phyloP scores from a whole-genome alignment of 2,797 vertebrate species.

The Cyclura pinguis region DNA sequence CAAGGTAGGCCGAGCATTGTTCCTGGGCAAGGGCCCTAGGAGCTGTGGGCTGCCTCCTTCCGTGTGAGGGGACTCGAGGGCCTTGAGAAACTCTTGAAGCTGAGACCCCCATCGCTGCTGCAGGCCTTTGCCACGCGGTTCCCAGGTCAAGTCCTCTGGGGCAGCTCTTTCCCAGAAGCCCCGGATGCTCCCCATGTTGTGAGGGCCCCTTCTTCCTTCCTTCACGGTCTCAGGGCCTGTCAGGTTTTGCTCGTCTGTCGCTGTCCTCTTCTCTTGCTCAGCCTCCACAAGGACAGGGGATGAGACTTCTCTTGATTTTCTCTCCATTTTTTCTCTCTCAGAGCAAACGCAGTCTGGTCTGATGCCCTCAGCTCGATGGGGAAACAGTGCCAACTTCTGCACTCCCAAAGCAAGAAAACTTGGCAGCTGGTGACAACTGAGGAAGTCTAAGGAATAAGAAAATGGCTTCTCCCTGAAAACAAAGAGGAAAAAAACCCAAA shows the following conservation, averaged over 20 bases:
- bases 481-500: neutral
- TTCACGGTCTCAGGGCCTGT: neutral
- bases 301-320: neutral
- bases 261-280: neutral
- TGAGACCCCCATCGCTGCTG: constrained; percentile 41
- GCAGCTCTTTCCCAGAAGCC: constrained; percentile 21
- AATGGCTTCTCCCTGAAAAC: neutral
- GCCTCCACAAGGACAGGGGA: neutral
- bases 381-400: neutral
- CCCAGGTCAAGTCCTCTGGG: neutral
- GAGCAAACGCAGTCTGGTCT: neutral
- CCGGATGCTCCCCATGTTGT: neutral
- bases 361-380: neutral
- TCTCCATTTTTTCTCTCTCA: constrained; percentile 6
- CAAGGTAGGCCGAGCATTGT: neutral
- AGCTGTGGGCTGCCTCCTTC: neutral
- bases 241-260: neutral
- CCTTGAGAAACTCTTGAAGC: constrained; percentile 37
- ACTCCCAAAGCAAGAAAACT: neutral
- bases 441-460: neutral
- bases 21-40: neutral
- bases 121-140: constrained; percentile 10
- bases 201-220: neutral
- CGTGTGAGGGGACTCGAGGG: neutral
- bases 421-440: too few relatives aligned